Evolutionary conservation across 2,113 vertebrate genomes (phyloP).

Genomic region (Psilopsiagon aymara): DNA sequence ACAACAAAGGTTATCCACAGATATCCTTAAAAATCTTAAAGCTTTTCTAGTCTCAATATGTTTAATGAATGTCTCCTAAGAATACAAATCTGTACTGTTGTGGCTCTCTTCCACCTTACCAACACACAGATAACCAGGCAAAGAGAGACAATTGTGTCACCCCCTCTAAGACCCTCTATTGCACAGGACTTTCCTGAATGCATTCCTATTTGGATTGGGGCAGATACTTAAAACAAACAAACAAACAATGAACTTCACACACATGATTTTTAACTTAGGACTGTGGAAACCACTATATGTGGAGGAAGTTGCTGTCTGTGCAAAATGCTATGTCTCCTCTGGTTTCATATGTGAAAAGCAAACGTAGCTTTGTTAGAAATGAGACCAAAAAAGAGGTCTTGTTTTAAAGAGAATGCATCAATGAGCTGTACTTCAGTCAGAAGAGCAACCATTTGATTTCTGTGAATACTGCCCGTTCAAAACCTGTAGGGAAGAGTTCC

Average conservation of each 20-base stretch:
- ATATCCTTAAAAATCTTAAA: not conserved
- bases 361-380: not conserved
- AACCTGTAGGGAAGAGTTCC: slow-evolving; percentile 37
- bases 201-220: not conserved
- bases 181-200: accelerated
- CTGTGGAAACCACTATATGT: not conserved
- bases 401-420: slow-evolving; percentile 8
- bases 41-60: not conserved
- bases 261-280: accelerated
- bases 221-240: not conserved
- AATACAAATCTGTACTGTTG: not conserved
- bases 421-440: not conserved
- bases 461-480: slow-evolving; percentile 21
- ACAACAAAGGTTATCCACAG: not conserved
- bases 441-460: slow-evolving; percentile 18
- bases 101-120: not conserved
- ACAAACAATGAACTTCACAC: not conserved
- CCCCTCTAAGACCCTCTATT: not conserved
- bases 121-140: not conserved
- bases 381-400: not conserved
- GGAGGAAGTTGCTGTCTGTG: not conserved
- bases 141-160: not conserved
- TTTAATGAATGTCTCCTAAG: accelerated
- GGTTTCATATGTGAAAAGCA: not conserved
- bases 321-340: not conserved